Conservation (phyloP, 1,140 invertebrate species). For the Oryctes rhinoceros region DNA sequence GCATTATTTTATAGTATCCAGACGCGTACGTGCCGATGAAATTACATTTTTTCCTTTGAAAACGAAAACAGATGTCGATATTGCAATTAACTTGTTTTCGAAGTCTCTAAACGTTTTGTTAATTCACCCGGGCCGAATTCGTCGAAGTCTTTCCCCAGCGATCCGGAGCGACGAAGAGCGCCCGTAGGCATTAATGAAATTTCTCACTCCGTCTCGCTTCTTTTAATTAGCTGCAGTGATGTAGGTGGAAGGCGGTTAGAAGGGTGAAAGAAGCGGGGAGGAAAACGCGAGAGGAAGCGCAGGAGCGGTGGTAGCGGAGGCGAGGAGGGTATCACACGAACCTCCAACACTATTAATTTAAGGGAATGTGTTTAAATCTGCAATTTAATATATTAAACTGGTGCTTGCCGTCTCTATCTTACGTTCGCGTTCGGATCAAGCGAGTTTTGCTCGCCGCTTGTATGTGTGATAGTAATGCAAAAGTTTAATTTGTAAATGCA, state of each 20-base stretch:
- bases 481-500: slow-evolving; percentile 31
- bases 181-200: slow-evolving; percentile 32
- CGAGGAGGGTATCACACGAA: slow-evolving; percentile 15
- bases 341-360: slow-evolving; percentile 36
- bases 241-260: not conserved
- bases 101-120: slow-evolving; percentile 30
- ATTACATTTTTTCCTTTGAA: slow-evolving; percentile 26
- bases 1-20: not conserved
- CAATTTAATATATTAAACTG: slow-evolving; percentile 37
- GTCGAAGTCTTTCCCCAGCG: not conserved
- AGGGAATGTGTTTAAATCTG: slow-evolving; percentile 37
- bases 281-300: not conserved
- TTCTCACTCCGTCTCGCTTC: slow-evolving; percentile 33
- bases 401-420: not conserved
- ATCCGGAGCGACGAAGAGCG: slow-evolving; percentile 9
- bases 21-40: slow-evolving; percentile 21
- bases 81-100: slow-evolving; percentile 36
- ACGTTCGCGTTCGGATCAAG: not conserved
- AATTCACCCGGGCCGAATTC: slow-evolving; percentile 12
- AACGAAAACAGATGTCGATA: slow-evolving; percentile 36
- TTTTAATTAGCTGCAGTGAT: slow-evolving; percentile 36
- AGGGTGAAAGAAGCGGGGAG: not conserved
- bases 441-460: not conserved
- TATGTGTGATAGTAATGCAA: not conserved
- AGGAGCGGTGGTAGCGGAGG: not conserved